Conservation (phyloP, 2,797 vertebrate species). For the Falco biarmicus region DNA sequence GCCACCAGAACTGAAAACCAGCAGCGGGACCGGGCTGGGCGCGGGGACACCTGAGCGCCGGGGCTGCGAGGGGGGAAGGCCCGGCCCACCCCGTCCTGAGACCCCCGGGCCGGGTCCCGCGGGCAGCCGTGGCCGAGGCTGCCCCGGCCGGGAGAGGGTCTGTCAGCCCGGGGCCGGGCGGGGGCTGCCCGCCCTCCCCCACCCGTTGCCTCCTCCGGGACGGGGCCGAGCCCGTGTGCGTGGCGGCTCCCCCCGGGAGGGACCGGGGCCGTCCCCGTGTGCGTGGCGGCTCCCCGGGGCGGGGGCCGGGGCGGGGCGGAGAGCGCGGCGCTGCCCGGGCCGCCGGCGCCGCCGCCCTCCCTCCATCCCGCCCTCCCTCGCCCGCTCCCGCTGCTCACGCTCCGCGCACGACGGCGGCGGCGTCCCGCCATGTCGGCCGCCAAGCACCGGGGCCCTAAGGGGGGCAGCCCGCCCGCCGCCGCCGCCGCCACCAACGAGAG, state of each 20-base stretch:
- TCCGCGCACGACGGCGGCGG: not conserved
- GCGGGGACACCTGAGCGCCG: too few species aligned
- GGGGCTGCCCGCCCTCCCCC: not conserved
- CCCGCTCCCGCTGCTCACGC: not conserved
- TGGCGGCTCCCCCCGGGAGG: slow-evolving; percentile 31
- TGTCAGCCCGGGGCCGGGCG: not conserved
- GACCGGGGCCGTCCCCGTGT: not conserved
- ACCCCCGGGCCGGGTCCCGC: not conserved
- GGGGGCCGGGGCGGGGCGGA: not conserved
- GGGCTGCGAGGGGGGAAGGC: not conserved
- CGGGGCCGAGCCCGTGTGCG: not conserved
- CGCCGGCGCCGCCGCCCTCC: slow-evolving; percentile 20
- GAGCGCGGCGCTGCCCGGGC: not conserved
- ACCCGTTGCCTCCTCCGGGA: not conserved
- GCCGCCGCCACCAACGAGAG: slow-evolving; percentile 60
- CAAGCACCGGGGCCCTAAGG: slow-evolving; percentile 76
- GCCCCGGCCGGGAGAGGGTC: too few species aligned
- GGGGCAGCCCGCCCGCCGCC: slow-evolving; percentile 46
- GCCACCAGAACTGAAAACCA: not conserved
- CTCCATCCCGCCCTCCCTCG: not conserved
- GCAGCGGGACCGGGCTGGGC: not conserved
- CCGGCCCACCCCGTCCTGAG: too few species aligned
- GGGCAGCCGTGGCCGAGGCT: too few species aligned
- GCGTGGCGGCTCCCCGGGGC: slow-evolving; percentile 20
- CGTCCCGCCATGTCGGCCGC: slow-evolving; percentile 73